A percentile compares a stretch with the other conserved stretches of the same genome.
phyloP scores from a whole-genome alignment of 2,888 invertebrate genomes.

The Sussaba pulchella region DNA sequence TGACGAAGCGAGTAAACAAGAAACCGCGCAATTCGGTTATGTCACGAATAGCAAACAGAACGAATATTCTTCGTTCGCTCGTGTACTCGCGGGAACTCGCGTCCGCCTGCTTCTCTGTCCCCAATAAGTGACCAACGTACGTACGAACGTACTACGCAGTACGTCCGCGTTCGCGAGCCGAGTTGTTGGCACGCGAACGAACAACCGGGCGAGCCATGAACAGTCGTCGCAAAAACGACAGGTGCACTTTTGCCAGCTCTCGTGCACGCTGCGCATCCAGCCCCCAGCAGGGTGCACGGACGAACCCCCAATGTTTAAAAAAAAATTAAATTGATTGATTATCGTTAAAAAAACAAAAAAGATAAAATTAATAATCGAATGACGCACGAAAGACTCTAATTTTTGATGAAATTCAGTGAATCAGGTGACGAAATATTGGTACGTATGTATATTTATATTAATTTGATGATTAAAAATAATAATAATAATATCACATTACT shows the following conservation, averaged over 20 bases:
- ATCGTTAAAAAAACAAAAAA: too few relatives aligned
- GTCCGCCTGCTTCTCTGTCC: slow-evolving; percentile 49
- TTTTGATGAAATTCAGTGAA: too few relatives aligned
- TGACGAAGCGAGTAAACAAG: slow-evolving; percentile 4
- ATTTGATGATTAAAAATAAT: too few relatives aligned
- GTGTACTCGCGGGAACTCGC: slow-evolving; percentile 20
- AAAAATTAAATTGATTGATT: background rate
- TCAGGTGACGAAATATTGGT: too few relatives aligned
- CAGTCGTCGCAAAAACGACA: slow-evolving; percentile 16
- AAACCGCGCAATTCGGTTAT: slow-evolving; percentile 50
- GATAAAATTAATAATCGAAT: too few relatives aligned
- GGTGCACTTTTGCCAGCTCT: slow-evolving; percentile 23
- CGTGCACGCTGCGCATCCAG: slow-evolving; percentile 17
- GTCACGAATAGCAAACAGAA: slow-evolving; percentile 51
- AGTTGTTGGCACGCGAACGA: slow-evolving; percentile 54
- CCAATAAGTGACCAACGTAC: slow-evolving; percentile 44
- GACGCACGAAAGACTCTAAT: too few relatives aligned
- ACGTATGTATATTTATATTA: too few relatives aligned
- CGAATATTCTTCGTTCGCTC: slow-evolving; percentile 37
- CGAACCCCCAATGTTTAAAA: background rate
- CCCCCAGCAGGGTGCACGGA: slow-evolving; percentile 3
- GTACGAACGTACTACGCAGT: slow-evolving; percentile 62
- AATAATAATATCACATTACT: too few relatives aligned
- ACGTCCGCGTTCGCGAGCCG: slow-evolving; percentile 53
- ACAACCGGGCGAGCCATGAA: slow-evolving; percentile 18